These are phyloP conservation scores for Panagrolaimus sp. DNA, from an alignment of 1,140 invertebrate species.

Conservation along the genomic window DNA sequence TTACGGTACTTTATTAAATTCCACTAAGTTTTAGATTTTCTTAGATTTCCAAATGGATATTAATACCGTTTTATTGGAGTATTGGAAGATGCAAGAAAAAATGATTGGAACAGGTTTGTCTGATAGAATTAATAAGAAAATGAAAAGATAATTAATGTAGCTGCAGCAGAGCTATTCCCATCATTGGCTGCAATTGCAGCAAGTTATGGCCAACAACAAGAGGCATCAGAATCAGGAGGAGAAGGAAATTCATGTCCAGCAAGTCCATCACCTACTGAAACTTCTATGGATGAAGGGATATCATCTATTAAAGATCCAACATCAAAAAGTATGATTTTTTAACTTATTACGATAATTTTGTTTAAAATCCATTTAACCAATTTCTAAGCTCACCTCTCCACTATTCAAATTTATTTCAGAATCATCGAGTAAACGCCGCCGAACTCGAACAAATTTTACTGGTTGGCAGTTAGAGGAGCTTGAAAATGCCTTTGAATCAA, in stretches of 20 bases:
- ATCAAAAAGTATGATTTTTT: neutral
- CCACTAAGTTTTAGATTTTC: neutral
- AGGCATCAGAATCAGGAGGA: neutral
- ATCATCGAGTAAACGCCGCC: conserved; percentile 62
- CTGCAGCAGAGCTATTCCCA: too few relatives aligned
- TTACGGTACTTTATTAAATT: too few relatives aligned
- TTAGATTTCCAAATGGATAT: neutral
- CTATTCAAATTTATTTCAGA: neutral
- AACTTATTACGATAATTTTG: neutral
- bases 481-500: conserved; percentile 86
- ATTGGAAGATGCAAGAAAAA: conserved; percentile 13
- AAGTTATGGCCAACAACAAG: neutral
- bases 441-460: conserved; percentile 92
- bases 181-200: neutral
- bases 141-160: too few relatives aligned
- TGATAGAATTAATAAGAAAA: neutral
- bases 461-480: conserved; percentile 82
- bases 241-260: neutral
- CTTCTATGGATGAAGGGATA: neutral
- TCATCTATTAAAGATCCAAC: neutral
- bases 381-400: too few relatives aligned
- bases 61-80: conserved; percentile 1
- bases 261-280: neutral
- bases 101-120: neutral
- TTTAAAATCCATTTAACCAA: too few relatives aligned